Evolutionary conservation across 2,797 vertebrate species (phyloP).

Genomic region (Mormyrus proboscirostris): DNA sequence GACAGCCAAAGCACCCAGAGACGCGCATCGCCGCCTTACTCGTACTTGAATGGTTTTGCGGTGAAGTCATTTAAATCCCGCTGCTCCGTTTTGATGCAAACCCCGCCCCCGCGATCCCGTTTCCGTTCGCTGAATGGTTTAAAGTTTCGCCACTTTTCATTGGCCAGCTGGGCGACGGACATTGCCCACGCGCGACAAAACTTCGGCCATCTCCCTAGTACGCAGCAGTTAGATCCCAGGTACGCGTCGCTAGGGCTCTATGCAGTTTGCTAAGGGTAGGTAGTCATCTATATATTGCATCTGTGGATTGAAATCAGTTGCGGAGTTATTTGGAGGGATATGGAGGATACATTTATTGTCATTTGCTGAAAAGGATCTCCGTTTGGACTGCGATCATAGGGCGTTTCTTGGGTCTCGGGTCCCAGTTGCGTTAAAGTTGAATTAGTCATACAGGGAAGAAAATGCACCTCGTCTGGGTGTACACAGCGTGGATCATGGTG

Average conservation of each 20-base stretch:
- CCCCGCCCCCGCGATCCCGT: conserved; percentile 40
- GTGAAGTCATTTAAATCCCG: conserved; percentile 23
- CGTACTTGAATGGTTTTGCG: background rate
- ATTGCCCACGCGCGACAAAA: conserved; percentile 47
- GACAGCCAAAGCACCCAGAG: background rate
- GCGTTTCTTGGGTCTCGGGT: background rate
- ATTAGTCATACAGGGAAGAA: background rate
- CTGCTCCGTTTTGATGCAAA: conserved; percentile 33
- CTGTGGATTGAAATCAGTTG: background rate
- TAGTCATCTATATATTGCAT: background rate
- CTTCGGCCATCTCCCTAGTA: conserved; percentile 27
- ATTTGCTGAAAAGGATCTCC: background rate
- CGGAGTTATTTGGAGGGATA: conserved; percentile 36
- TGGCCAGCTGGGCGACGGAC: conserved; percentile 52
- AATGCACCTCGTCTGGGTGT: conserved; percentile 42
- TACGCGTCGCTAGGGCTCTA: conserved; percentile 13
- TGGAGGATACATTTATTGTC: conserved; percentile 35
- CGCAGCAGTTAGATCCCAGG: background rate
- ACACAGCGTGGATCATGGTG: conserved; percentile 52
- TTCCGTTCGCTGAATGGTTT: conserved; percentile 53
- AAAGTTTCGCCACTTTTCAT: conserved; percentile 54
- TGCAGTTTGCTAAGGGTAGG: background rate
- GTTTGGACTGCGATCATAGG: background rate
- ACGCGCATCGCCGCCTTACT: background rate
- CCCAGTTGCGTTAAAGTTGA: background rate